These are phyloP conservation scores for Stenolophus ochropezus DNA, from an alignment of 2,888 invertebrate genomes.

Conservation along the genomic window DNA sequence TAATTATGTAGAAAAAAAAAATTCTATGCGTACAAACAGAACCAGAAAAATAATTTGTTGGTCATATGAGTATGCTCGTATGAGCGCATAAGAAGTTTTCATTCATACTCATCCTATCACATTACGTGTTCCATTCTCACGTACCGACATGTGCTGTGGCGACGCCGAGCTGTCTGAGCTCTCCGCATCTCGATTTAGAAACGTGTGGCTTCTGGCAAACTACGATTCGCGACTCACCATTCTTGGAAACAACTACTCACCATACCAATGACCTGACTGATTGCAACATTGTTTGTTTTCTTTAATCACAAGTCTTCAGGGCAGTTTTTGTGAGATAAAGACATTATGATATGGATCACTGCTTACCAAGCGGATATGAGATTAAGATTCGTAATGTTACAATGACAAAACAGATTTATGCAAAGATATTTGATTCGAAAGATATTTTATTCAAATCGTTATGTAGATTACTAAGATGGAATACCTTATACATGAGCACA, in stretches of 20 bases:
- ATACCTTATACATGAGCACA: too few relatives aligned
- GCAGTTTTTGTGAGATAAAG: not conserved
- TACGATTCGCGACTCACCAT: not conserved
- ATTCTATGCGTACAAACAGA: too few relatives aligned
- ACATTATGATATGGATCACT: not conserved
- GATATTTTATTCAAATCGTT: too few relatives aligned
- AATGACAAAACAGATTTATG: too few relatives aligned
- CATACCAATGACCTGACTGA: not conserved
- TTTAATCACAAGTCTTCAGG: not conserved
- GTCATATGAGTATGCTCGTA: not conserved
- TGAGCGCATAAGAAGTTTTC: not conserved
- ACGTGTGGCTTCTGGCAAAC: not conserved
- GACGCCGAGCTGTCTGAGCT: not conserved
- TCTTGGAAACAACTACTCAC: not conserved
- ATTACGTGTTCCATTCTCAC: conserved; percentile 29
- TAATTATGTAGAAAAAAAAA: too few relatives aligned
- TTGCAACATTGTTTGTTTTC: not conserved
- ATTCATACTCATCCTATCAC: conserved; percentile 1
- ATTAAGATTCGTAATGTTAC: too few relatives aligned
- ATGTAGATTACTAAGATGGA: too few relatives aligned
- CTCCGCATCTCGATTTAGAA: not conserved
- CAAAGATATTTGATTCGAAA: too few relatives aligned
- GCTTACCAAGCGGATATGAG: not conserved
- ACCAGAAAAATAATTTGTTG: too few relatives aligned
- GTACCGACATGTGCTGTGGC: not conserved